Conservation (phyloP, 1,140 invertebrate species). For the Brachystomella parvula region DNA sequence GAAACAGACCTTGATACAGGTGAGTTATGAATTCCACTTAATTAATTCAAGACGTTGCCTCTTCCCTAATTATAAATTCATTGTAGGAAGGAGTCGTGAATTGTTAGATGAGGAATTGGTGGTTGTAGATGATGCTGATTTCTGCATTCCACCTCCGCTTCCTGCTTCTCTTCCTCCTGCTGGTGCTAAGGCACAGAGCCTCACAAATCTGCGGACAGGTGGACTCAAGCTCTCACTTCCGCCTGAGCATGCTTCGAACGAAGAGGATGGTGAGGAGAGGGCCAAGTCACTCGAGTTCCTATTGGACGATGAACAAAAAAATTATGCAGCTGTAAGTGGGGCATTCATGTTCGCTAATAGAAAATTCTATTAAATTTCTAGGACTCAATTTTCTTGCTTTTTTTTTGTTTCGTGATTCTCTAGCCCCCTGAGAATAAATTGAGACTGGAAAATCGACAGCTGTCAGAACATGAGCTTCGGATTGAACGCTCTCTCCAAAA, state of each 20-base stretch:
- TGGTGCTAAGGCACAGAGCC: slow-evolving; percentile 30
- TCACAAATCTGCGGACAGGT: slow-evolving; percentile 31
- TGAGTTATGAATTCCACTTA: slow-evolving; percentile 21
- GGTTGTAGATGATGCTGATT: slow-evolving; percentile 26
- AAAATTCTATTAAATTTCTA: too few relatives aligned
- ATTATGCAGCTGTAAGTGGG: slow-evolving; percentile 30
- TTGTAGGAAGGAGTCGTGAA: slow-evolving; percentile 33
- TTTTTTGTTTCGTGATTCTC: slow-evolving; percentile 40
- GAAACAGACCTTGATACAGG: slow-evolving; percentile 38
- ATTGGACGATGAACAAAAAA: slow-evolving; percentile 36
- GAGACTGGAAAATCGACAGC: slow-evolving; percentile 65
- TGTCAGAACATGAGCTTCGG: slow-evolving; percentile 83
- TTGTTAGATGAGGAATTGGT: slow-evolving; percentile 32
- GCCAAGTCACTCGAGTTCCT: slow-evolving; percentile 37
- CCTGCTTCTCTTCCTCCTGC: slow-evolving; percentile 17
- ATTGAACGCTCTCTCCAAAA: slow-evolving; percentile 85
- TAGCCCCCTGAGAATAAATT: slow-evolving; percentile 88
- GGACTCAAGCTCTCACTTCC: slow-evolving; percentile 28
- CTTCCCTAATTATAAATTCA: not conserved
- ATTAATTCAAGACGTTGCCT: not conserved
- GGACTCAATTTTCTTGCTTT: too few relatives aligned
- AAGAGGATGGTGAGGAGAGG: slow-evolving; percentile 32
- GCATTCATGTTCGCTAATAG: too few relatives aligned
- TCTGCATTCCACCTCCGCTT: slow-evolving; percentile 2
- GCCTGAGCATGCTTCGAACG: slow-evolving; percentile 4